Conservation (phyloP, 2,113 vertebrate species). For the Gallinago jamesoni region DNA sequence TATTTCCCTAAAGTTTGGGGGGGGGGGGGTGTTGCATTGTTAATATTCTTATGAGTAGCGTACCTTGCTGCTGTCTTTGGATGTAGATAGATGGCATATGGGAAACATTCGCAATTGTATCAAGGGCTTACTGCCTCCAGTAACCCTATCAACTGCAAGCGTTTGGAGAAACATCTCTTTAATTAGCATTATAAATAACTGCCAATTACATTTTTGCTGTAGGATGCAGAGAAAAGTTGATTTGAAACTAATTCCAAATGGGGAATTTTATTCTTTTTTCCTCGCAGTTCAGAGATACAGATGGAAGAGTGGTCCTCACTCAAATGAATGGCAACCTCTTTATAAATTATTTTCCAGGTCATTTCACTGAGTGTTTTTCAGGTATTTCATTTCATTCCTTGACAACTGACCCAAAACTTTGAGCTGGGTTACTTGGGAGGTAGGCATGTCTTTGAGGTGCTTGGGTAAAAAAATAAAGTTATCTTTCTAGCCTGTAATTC, state of each 20-base stretch:
- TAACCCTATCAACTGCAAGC: background rate
- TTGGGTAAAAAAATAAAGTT: background rate
- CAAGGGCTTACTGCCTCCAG: background rate
- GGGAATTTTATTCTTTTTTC: background rate
- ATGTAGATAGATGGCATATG: background rate
- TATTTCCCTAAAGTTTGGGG: background rate
- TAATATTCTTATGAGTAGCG: background rate
- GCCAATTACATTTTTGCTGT: background rate
- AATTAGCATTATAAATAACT: background rate
- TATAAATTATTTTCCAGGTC: conserved; percentile 36
- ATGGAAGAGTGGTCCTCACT: background rate
- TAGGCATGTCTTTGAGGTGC: background rate
- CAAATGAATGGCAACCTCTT: background rate
- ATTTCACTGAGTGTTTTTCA: conserved; percentile 35
- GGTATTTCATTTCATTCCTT: conserved; percentile 33
- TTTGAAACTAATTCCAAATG: background rate
- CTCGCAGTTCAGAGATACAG: background rate
- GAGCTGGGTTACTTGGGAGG: conserved; percentile 7
- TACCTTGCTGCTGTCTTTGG: background rate
- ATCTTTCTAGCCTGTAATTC: background rate
- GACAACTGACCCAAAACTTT: conserved; percentile 41
- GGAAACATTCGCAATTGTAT: background rate
- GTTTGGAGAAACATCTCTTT: background rate
- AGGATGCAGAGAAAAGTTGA: background rate
- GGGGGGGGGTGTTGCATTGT: background rate